Evolutionary conservation across 2,797 vertebrate species (phyloP).

Genomic region (Podarcis lilfordi): DNA sequence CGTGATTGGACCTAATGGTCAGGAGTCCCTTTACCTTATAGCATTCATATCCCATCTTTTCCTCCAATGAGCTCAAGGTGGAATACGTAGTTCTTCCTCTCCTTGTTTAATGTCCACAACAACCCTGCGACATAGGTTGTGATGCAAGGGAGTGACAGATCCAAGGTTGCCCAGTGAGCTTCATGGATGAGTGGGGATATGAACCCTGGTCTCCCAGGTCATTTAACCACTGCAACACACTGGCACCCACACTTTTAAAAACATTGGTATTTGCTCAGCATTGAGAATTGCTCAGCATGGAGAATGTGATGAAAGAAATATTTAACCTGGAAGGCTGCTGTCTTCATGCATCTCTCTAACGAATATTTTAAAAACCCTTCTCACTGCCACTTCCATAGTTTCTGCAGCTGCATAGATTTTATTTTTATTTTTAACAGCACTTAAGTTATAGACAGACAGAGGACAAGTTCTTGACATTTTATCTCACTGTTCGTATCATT

Average conservation of each 20-base stretch:
- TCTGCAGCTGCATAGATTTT: background rate
- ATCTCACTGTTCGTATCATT: constrained; percentile 39
- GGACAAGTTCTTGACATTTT: constrained; percentile 30
- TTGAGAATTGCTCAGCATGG: background rate
- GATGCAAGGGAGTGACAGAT: too few species aligned
- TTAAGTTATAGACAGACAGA: background rate
- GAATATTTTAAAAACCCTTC: background rate
- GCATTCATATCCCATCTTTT: too few species aligned
- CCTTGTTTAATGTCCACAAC: too few species aligned
- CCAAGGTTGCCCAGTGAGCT: too few species aligned
- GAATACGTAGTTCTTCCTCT: too few species aligned
- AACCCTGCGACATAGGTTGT: too few species aligned
- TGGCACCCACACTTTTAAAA: background rate
- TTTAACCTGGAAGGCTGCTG: background rate
- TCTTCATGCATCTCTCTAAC: background rate
- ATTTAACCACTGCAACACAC: background rate
- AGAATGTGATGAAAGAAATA: background rate
- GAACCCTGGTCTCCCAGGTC: too few species aligned
- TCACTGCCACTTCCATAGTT: background rate
- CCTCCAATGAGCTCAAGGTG: too few species aligned
- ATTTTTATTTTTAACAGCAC: too few species aligned
- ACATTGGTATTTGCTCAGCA: background rate
- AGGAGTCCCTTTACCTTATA: too few species aligned
- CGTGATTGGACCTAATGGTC: too few species aligned
- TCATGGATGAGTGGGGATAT: too few species aligned